Evolutionary conservation across 2,888 invertebrate species (phyloP).

Genomic region (Plagiodera versicolora): DNA sequence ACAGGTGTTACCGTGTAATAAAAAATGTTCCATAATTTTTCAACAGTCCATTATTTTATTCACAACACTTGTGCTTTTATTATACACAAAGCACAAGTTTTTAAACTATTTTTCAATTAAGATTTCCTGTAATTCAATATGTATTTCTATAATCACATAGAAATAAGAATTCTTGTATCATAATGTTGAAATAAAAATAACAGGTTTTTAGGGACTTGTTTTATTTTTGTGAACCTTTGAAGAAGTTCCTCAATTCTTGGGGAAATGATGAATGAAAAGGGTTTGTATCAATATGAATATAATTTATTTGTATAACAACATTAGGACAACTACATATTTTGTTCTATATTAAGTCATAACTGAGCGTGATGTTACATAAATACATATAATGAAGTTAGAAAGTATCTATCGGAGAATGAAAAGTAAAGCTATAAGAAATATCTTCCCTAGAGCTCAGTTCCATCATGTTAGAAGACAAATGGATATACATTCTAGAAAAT

Average conservation of each 20-base stretch:
- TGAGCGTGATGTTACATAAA: constrained; percentile 45
- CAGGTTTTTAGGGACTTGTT: no score
- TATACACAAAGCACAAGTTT: no score
- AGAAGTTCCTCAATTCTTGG: no score
- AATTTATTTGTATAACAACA: constrained; percentile 50
- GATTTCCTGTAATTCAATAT: no score
- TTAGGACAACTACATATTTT: constrained; percentile 48
- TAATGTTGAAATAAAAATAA: no score
- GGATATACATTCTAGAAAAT: constrained; percentile 38
- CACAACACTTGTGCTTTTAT: no score
- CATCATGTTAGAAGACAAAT: constrained; percentile 27
- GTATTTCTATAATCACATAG: no score
- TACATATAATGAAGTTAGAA: constrained; percentile 39
- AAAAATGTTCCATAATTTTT: no score
- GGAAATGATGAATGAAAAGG: not conserved
- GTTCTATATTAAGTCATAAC: constrained; percentile 42
- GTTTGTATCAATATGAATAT: constrained; percentile 36
- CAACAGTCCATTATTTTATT: no score
- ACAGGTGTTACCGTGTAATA: constrained; percentile 36
- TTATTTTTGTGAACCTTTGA: no score
- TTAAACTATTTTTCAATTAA: no score
- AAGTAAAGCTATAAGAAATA: constrained; percentile 40
- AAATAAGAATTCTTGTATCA: no score
- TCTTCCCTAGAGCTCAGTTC: constrained; percentile 39
- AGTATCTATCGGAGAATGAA: constrained; percentile 28